phyloP scores from a whole-genome alignment of 2,888 invertebrate genomes.

The Oxytorus armatus region DNA sequence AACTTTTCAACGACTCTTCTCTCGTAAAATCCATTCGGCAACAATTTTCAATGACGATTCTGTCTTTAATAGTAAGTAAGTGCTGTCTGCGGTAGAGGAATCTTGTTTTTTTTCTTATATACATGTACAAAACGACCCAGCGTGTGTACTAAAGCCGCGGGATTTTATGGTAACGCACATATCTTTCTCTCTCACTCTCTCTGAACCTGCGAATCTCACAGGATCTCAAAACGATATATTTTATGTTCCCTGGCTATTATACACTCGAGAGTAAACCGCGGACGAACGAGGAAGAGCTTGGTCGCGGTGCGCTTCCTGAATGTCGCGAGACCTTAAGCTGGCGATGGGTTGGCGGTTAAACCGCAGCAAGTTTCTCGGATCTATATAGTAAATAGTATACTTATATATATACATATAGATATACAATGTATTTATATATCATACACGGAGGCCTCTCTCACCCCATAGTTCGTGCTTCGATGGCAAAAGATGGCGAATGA shows the following conservation, averaged over 20 bases:
- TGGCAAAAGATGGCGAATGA: not conserved
- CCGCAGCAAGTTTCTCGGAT: slow-evolving; percentile 15
- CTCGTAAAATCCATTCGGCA: too few relatives aligned
- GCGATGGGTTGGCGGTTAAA: not conserved
- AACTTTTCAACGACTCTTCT: too few relatives aligned
- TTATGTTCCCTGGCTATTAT: slow-evolving; percentile 28
- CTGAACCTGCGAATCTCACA: slow-evolving; percentile 15
- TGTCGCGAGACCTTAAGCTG: slow-evolving; percentile 17
- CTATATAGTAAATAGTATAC: too few relatives aligned
- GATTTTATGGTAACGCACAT: slow-evolving; percentile 4
- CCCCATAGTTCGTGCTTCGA: slow-evolving; percentile 1
- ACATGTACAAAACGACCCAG: not conserved
- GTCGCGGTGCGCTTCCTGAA: slow-evolving; percentile 37
- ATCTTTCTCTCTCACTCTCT: not conserved
- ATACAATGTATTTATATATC: not conserved
- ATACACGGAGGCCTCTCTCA: too few relatives aligned
- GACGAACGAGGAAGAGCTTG: slow-evolving; percentile 25
- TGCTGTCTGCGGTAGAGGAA: not conserved
- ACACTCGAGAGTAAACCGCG: slow-evolving; percentile 5
- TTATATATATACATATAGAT: not conserved
- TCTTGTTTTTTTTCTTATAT: not conserved
- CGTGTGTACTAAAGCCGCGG: not conserved
- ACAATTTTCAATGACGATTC: not conserved
- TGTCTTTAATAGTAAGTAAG: not conserved
- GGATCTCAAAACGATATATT: slow-evolving; percentile 30